Percentiles rank a stretch among this genome's conserved stretches.
phyloP scores from a whole-genome alignment of 2,797 vertebrate genomes.

The Oryzias sinensis region DNA sequence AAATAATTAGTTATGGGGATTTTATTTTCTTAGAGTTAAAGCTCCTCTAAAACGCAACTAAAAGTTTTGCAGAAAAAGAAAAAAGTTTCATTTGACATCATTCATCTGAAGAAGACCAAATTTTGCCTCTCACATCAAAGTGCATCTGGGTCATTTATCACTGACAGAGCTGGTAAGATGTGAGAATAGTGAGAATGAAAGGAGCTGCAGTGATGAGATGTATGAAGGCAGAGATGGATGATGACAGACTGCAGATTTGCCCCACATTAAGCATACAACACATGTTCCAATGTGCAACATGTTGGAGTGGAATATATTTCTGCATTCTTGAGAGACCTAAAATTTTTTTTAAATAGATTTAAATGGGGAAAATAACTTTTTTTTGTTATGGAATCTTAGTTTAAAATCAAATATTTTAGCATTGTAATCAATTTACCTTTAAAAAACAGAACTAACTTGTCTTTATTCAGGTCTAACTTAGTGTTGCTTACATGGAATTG shows the following conservation, averaged over 20 bases:
- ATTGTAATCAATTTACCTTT: too few species aligned
- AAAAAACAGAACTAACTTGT: too few species aligned
- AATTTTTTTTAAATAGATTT: too few species aligned
- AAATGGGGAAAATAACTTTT: too few species aligned
- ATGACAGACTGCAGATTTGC: slow-evolving; percentile 20
- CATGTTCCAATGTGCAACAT: not conserved
- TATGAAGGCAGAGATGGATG: slow-evolving; percentile 10
- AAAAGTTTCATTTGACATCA: slow-evolving; percentile 64
- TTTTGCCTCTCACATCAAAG: slow-evolving; percentile 55
- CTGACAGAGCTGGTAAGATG: slow-evolving; percentile 26
- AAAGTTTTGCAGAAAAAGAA: slow-evolving; percentile 54
- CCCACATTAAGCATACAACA: not conserved
- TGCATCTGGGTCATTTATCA: slow-evolving; percentile 41
- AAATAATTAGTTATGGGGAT: too few species aligned
- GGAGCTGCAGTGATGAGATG: too few species aligned
- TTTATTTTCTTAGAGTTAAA: too few species aligned
- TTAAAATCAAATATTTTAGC: too few species aligned
- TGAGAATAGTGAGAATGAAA: slow-evolving; percentile 3
- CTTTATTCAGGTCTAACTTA: too few species aligned
- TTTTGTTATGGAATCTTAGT: too few species aligned
- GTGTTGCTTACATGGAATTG: too few species aligned
- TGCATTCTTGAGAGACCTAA: not conserved
- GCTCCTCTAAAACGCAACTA: not conserved
- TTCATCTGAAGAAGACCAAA: slow-evolving; percentile 45
- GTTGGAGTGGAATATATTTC: slow-evolving; percentile 4